Base-by-base conservation (phyloP, 37 sponge, comb jelly and placozoan species). In the Halisarca cf. caerulea region DNA sequence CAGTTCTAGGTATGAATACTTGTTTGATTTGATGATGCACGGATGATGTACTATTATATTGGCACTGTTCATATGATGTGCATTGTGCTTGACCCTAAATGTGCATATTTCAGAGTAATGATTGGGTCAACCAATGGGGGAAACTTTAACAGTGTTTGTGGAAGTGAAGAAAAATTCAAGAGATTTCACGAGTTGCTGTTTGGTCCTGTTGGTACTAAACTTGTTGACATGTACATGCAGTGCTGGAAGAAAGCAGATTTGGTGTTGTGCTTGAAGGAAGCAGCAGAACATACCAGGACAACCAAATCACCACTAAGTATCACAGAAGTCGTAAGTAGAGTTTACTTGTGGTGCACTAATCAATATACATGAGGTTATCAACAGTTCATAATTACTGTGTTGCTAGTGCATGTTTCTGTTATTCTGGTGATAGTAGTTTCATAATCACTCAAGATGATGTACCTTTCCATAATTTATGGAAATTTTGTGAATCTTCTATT, bases 161-260 rank as follows among this genome's bases (percentile, higher is more conserved):
- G 5, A 7, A 36, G 32, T 36, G 72, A 30, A 23, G 40, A 71
- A 32, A 71, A 18, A 71, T 23, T 20, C 11, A 37, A 36, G 40
- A 32, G 40, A 36, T 71, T 71, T 37, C 3, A 71, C 3, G 21
- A 36, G 72, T 18, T 71, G 6, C 72, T 71, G 20, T 6, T 6
- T 71, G 72, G 72, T 30, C 72, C 72, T 34, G 18, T 71, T 23
- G 72, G 72, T 20, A 39, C 11, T 18, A 36, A 36, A 39, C 40
- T 71, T 23, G 23, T 7, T 36, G 18, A 4, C 3, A 34, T 71
- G 72, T 71, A 71, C 30, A 30, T 30, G 23, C 38, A 30, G 5
- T 92, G 80, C 78, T 92, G 93, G 93, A 69, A 89, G 78, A 87
- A 86, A 1, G 45, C 32, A 25, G 90, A 84, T 59, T 82, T 92